These are phyloP conservation scores for Drosophila barbarae DNA, from an alignment of 2,888 invertebrate species.

Conservation along the genomic window DNA sequence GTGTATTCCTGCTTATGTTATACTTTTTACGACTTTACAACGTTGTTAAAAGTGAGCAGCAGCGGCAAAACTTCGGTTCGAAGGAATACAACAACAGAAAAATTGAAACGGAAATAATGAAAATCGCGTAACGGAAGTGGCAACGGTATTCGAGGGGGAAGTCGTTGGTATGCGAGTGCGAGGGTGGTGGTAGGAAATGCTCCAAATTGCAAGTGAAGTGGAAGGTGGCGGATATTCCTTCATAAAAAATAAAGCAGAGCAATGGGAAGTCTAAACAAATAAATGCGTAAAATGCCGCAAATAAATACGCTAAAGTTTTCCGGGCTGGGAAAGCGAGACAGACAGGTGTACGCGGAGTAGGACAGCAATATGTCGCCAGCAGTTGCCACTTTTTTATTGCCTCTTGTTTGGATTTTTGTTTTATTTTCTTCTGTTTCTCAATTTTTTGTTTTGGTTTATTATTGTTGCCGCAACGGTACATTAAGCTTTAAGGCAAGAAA, in stretches of 20 bases:
- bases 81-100: constrained; percentile 70
- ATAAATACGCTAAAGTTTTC: constrained; percentile 64
- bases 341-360: constrained; percentile 23
- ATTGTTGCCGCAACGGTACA: constrained; percentile 73
- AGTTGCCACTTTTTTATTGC: constrained; percentile 57
- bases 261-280: constrained; percentile 69
- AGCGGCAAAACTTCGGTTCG: constrained; percentile 44
- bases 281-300: constrained; percentile 76
- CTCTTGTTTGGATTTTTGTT: constrained; percentile 46
- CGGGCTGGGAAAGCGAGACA: constrained; percentile 4
- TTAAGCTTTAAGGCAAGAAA: constrained; percentile 69
- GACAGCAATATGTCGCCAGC: constrained; percentile 68
- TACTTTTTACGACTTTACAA: constrained; percentile 72
- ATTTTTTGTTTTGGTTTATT: constrained; percentile 56
- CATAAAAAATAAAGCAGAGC: constrained; percentile 5
- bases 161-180: background rate
- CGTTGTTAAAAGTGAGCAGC: constrained; percentile 67
- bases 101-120: constrained; percentile 77
- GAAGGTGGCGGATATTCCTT: constrained; percentile 31
- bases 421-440: constrained; percentile 51
- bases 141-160: constrained; percentile 61
- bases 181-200: constrained; percentile 47
- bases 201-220: constrained; percentile 53
- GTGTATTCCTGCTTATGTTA: constrained; percentile 44
- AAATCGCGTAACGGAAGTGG: constrained; percentile 74